phyloP scores from a whole-genome alignment of 37 sponge, comb jelly and placozoan genomes.

The Halichondria panicea region DNA sequence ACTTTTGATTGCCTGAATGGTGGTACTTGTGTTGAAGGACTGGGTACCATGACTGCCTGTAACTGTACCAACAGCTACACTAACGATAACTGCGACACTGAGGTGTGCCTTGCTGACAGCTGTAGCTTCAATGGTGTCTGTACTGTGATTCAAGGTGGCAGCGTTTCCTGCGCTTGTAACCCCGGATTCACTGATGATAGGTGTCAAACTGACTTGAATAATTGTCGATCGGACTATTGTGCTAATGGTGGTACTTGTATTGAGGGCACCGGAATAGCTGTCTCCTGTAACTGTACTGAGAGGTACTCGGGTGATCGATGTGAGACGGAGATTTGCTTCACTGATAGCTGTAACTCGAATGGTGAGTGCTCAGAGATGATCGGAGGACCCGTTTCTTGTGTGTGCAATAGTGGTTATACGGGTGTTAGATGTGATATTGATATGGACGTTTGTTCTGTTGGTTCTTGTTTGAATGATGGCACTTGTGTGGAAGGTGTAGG shows the following conservation, averaged over 20 bases:
- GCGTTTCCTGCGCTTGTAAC: constrained; percentile 36
- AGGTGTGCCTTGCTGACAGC: too few species aligned
- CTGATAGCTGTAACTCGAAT: not conserved
- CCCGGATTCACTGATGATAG: constrained; percentile 5
- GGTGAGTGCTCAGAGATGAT: constrained; percentile 3
- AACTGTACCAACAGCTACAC: constrained; percentile 30
- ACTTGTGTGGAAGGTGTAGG: constrained; percentile 36
- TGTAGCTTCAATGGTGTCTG: too few species aligned
- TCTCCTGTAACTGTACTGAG: constrained; percentile 29
- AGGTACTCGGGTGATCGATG: constrained; percentile 31
- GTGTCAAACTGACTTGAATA: constrained; percentile 13
- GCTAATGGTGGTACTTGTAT: constrained; percentile 58
- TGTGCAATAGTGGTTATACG: constrained; percentile 26
- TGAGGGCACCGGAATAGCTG: constrained; percentile 39
- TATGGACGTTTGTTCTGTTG: constrained; percentile 17
- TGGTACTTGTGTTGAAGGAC: constrained; percentile 39
- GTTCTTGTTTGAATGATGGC: constrained; percentile 57
- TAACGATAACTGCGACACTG: constrained; percentile 12
- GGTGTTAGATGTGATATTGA: constrained; percentile 40
- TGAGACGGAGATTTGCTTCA: not conserved
- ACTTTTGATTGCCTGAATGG: constrained; percentile 65
- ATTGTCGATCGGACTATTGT: constrained; percentile 4
- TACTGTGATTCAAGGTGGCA: constrained; percentile 13
- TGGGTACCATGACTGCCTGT: constrained; percentile 27
- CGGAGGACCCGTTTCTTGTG: constrained; percentile 18